These are phyloP conservation scores for Galeopterus variegatus DNA, from an alignment of 2,113 vertebrate genomes.

Conservation along the genomic window DNA sequence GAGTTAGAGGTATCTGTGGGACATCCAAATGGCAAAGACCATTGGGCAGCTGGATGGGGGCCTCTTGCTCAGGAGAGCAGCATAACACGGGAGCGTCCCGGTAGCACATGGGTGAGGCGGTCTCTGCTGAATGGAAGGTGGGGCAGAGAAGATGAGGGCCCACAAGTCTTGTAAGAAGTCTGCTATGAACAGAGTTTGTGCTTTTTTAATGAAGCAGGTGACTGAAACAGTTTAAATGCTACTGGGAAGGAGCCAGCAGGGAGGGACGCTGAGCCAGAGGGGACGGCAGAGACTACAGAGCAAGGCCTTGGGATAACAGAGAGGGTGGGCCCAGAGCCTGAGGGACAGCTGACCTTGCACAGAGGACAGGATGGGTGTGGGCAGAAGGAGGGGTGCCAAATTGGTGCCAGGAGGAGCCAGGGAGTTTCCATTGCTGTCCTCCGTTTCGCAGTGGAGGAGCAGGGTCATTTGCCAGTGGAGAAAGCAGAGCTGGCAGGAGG, in stretches of 20 bases:
- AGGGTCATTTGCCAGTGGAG: neutral
- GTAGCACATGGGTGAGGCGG: neutral
- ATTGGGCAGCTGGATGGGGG: neutral
- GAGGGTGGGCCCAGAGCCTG: neutral
- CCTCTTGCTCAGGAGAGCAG: neutral
- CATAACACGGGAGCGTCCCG: accelerated
- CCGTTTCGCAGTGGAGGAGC: neutral
- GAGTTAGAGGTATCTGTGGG: neutral
- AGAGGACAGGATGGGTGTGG: neutral
- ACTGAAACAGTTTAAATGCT: neutral
- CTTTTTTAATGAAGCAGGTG: neutral
- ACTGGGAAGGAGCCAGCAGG: neutral
- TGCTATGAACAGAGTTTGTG: neutral
- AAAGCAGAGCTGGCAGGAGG: neutral
- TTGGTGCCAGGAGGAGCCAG: neutral
- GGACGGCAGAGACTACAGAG: neutral
- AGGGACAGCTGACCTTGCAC: neutral
- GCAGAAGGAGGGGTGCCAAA: neutral
- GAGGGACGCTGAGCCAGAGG: neutral
- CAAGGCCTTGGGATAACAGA: neutral
- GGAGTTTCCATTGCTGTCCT: neutral
- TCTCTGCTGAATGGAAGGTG: neutral
- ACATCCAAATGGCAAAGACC: neutral
- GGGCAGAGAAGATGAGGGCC: neutral
- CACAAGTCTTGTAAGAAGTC: neutral